Evolutionary conservation across 2,797 vertebrate genomes (phyloP).

Genomic region (Mus minutoides): DNA sequence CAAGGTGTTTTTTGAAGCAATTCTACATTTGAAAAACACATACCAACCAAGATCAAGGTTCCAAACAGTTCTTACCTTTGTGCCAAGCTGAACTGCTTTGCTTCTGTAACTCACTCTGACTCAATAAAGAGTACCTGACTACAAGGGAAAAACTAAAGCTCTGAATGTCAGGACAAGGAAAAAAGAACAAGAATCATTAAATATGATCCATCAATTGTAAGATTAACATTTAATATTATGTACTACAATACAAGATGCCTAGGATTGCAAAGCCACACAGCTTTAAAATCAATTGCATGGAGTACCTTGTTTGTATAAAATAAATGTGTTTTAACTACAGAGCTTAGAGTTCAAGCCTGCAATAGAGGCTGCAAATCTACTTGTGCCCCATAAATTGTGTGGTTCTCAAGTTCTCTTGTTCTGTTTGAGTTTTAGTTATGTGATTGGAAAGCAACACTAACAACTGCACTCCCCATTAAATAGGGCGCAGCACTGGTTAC

Average conservation of each 20-base stretch:
- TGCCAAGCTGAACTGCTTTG: not conserved
- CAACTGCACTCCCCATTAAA: not conserved
- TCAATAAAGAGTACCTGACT: not conserved
- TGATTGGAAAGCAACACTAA: not conserved
- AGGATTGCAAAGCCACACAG: not conserved
- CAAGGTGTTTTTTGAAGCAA: not conserved
- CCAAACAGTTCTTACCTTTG: not conserved
- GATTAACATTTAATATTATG: not conserved
- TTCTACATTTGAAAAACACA: not conserved
- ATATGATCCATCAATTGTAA: not conserved
- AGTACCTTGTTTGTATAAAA: not conserved
- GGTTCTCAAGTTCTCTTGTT: not conserved
- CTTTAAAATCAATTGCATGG: not conserved
- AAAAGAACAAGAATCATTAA: not conserved
- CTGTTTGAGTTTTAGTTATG: not conserved
- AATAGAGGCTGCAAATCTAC: not conserved
- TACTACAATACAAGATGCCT: not conserved
- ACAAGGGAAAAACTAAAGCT: not conserved
- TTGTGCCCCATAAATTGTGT: not conserved
- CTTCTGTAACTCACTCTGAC: not conserved
- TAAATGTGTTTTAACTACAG: not conserved
- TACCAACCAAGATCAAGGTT: not conserved
- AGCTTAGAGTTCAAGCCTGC: not conserved
- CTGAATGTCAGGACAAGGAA: not conserved
- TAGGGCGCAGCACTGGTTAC: not conserved